Conservation (phyloP, 1,140 invertebrate genomes). For the Aphis gossypii region DNA sequence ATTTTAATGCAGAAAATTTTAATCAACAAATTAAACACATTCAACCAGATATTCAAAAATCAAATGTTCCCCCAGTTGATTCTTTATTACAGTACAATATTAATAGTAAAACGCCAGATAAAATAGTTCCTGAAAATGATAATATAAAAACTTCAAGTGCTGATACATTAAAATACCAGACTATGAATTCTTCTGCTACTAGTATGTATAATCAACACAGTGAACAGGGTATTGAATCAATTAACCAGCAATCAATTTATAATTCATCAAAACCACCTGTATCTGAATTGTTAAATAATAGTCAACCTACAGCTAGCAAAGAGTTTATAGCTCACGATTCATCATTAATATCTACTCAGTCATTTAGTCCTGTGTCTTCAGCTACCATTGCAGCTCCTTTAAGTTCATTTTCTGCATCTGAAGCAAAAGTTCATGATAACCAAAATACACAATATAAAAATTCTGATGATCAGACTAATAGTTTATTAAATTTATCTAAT, state of each 20-base stretch:
- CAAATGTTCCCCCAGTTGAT: not conserved
- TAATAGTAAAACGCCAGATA: not conserved
- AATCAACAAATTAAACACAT: not conserved
- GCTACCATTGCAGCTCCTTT: not conserved
- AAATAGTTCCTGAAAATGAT: not conserved
- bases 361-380: not conserved
- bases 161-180: not conserved
- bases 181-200: not conserved
- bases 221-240: not conserved
- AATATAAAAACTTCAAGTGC: too few species aligned
- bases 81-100: conserved; percentile 13
- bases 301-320: not conserved
- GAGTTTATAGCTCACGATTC: not conserved
- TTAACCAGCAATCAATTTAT: not conserved
- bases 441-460: not conserved
- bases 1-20: not conserved
- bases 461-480: not conserved
- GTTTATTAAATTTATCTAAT: not conserved
- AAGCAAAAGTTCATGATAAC: not conserved
- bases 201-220: not conserved
- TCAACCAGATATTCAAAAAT: not conserved
- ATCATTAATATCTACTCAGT: not conserved
- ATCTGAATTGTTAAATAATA: conserved; percentile 16
- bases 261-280: conserved; percentile 17
- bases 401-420: conserved; percentile 17